phyloP scores from a whole-genome alignment of 2,797 vertebrate species.

The Knipowitschia caucasica region DNA sequence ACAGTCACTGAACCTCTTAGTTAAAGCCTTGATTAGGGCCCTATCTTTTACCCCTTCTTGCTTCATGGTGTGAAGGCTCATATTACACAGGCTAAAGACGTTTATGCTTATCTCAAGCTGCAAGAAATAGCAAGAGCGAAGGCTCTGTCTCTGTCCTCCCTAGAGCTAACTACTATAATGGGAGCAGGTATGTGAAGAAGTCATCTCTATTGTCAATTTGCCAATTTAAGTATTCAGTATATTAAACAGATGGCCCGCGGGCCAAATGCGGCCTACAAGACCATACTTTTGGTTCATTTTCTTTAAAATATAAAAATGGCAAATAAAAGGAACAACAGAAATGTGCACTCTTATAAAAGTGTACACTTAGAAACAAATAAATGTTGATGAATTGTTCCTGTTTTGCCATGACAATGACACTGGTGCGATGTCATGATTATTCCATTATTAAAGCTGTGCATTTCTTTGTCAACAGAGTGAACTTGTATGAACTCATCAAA shows the following conservation, averaged over 20 bases:
- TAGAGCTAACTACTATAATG: conserved; percentile 33
- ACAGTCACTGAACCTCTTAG: conserved; percentile 76
- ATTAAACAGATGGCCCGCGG: too few relatives aligned
- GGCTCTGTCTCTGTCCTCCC: conserved; percentile 9
- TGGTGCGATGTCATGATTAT: background rate
- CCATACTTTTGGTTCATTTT: too few relatives aligned
- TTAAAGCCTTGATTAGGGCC: conserved; percentile 75
- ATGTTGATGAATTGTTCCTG: too few relatives aligned
- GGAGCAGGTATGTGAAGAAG: conserved; percentile 1
- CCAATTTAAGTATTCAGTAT: too few relatives aligned
- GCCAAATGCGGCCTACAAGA: too few relatives aligned
- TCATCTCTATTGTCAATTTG: too few relatives aligned
- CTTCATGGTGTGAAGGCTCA: conserved; percentile 69
- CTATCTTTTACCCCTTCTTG: conserved; percentile 68
- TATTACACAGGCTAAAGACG: conserved; percentile 60
- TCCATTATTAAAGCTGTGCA: background rate
- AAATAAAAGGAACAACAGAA: too few relatives aligned
- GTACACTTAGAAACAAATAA: too few relatives aligned
- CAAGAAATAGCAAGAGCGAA: conserved; percentile 39
- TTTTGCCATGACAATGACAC: too few relatives aligned
- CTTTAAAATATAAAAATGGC: too few relatives aligned
- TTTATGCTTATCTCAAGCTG: conserved; percentile 52
- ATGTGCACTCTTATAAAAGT: too few relatives aligned
- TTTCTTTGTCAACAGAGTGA: conserved; percentile 76
- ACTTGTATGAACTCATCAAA: conserved; percentile 92